Evolutionary conservation across 2,888 invertebrate species (phyloP).

Genomic region (Andrena marginata): DNA sequence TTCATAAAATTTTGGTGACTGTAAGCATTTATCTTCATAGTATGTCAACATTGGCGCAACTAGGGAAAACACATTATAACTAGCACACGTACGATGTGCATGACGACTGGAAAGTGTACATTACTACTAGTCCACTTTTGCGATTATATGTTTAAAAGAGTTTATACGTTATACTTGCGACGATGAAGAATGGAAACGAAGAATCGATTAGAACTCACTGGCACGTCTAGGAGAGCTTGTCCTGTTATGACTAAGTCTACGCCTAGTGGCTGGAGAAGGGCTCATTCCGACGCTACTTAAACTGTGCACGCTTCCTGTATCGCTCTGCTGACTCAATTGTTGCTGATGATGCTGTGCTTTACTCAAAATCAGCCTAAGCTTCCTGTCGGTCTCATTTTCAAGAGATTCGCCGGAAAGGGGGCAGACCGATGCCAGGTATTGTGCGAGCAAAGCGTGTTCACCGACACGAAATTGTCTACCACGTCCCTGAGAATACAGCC

Average conservation of each 20-base stretch:
- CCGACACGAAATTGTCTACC: constrained; percentile 95
- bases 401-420: constrained; percentile 93
- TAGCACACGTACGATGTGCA: constrained; percentile 59
- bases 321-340: constrained; percentile 90
- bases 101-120: constrained; percentile 68
- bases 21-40: constrained; percentile 82
- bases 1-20: constrained; percentile 81
- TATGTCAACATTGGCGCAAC: constrained; percentile 81
- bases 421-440: constrained; percentile 94
- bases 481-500: constrained; percentile 97
- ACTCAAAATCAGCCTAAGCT: constrained; percentile 93
- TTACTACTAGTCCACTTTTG: constrained; percentile 66
- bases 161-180: constrained; percentile 27
- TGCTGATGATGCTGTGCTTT: constrained; percentile 97
- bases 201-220: constrained; percentile 80
- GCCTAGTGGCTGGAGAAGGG: constrained; percentile 85
- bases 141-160: constrained; percentile 38
- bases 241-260: constrained; percentile 84
- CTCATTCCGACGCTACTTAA: constrained; percentile 81
- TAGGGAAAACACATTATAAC: constrained; percentile 79
- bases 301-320: constrained; percentile 77
- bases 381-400: constrained; percentile 95
- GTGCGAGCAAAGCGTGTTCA: constrained; percentile 92
- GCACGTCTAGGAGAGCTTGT: constrained; percentile 85
- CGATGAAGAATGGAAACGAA: constrained; percentile 27